These are phyloP conservation scores for Aphodius granarius DNA, from an alignment of 2,888 invertebrate genomes.

Conservation along the genomic window DNA sequence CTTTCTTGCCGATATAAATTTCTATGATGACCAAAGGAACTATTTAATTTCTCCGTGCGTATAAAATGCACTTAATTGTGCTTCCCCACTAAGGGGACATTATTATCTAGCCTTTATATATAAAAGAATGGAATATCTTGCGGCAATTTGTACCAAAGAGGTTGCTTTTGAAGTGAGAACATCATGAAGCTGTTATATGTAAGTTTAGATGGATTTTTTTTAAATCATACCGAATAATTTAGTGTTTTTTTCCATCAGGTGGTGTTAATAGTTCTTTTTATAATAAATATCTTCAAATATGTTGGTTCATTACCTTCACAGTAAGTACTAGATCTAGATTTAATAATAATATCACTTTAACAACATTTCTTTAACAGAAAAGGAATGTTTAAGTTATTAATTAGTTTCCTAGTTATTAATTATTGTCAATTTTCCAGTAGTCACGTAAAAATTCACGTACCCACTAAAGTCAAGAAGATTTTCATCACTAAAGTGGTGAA, in stretches of 20 bases:
- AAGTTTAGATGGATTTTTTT: neutral
- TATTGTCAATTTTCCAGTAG: slow-evolving; percentile 40
- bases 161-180: neutral
- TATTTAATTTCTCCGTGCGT: slow-evolving; percentile 5
- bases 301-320: slow-evolving; percentile 1
- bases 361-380: neutral
- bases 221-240: neutral
- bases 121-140: neutral
- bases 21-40: neutral
- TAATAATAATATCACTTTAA: neutral
- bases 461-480: slow-evolving; percentile 48
- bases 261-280: neutral
- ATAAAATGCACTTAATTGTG: slow-evolving; percentile 13
- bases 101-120: neutral
- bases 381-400: neutral
- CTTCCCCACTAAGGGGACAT: slow-evolving; percentile 1
- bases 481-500: slow-evolving; percentile 50
- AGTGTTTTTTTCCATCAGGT: neutral
- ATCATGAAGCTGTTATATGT: slow-evolving; percentile 2
- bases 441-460: slow-evolving; percentile 48
- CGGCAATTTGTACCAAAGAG: neutral
- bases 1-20: neutral
- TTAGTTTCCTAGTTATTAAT: neutral
- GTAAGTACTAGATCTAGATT: neutral
- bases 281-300: slow-evolving; percentile 7